These are phyloP conservation scores for Campopleginae sp. DNA, from an alignment of 2,888 invertebrate species.

Conservation along the genomic window DNA sequence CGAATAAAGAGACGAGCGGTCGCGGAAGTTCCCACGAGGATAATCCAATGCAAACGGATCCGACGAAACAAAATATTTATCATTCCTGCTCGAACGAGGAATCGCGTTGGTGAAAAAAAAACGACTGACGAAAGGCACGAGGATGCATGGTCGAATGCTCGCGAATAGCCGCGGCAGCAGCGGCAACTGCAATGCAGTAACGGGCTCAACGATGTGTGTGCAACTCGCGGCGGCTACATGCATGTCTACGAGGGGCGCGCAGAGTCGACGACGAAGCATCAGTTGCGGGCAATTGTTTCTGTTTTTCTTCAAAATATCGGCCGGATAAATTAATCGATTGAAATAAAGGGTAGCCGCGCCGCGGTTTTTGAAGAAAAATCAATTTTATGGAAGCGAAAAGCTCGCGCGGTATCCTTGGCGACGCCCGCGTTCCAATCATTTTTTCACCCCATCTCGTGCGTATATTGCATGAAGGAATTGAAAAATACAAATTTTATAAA, in stretches of 20 bases:
- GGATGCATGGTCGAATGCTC: too few species aligned
- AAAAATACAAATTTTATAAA: too few species aligned
- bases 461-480: too few species aligned
- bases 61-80: neutral
- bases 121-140: too few species aligned
- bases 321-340: neutral
- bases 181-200: conserved; percentile 81
- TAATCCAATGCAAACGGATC: neutral
- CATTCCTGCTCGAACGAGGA: too few species aligned
- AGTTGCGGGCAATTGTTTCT: too few species aligned
- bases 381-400: neutral
- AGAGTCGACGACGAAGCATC: neutral
- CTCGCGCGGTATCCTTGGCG: neutral
- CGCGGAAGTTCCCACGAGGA: neutral
- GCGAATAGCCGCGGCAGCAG: conserved; percentile 68
- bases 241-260: neutral
- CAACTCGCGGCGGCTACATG: conserved; percentile 29
- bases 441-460: neutral
- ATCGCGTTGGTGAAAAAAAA: too few species aligned
- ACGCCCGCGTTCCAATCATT: neutral
- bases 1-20: neutral
- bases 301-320: neutral
- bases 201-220: conserved; percentile 23
- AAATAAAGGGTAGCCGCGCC: neutral
- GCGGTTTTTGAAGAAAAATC: neutral